Conservation (phyloP, 2,113 vertebrate species). For the Calonectris borealis region DNA sequence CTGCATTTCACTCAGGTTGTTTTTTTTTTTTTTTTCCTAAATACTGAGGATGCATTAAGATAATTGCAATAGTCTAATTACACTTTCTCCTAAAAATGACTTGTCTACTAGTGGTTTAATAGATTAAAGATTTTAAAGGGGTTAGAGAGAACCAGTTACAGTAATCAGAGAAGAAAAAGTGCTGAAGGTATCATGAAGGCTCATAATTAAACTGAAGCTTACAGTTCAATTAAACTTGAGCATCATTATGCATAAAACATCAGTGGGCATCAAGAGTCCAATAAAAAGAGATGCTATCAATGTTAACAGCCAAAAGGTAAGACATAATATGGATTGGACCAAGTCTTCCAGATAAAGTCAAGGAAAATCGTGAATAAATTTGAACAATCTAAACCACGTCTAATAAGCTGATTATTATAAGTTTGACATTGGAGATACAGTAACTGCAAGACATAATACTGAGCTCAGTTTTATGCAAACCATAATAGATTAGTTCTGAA, state of each 20-base stretch:
- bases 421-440: background rate
- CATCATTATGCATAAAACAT: slow-evolving; percentile 77
- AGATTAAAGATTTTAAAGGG: slow-evolving; percentile 68
- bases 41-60: slow-evolving; percentile 59
- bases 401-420: slow-evolving; percentile 21
- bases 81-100: slow-evolving; percentile 65
- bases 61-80: slow-evolving; percentile 65
- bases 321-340: slow-evolving; percentile 16
- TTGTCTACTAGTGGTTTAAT: slow-evolving; percentile 63
- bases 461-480: slow-evolving; percentile 24
- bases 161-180: slow-evolving; percentile 74
- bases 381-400: background rate
- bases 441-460: background rate
- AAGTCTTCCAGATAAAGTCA: slow-evolving; percentile 25
- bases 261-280: slow-evolving; percentile 64
- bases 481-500: background rate
- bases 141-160: slow-evolving; percentile 62
- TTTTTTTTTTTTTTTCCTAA: background rate
- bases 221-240: slow-evolving; percentile 78
- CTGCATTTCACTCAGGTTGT: slow-evolving; percentile 25
- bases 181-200: slow-evolving; percentile 70
- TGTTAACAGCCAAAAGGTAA: slow-evolving; percentile 68
- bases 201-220: slow-evolving; percentile 80
- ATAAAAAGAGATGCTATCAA: slow-evolving; percentile 66
- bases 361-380: slow-evolving; percentile 45